Evolutionary conservation across 2,888 invertebrate species (phyloP), one percentile per base, ranked within the genome.

Genomic region (Noctuana brunneofusca): DNA sequence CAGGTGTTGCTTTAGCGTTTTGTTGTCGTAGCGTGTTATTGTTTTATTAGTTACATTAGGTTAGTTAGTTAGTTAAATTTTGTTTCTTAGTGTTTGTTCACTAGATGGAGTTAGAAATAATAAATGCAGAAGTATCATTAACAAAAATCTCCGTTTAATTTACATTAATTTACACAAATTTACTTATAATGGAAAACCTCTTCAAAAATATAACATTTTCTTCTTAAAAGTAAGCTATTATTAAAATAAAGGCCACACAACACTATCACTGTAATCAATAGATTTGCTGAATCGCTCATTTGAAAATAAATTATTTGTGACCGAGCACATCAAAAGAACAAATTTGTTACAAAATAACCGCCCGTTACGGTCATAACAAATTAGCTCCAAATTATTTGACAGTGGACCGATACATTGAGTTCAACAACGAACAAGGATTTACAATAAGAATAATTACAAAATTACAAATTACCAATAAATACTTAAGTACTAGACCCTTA

Each of bases 141-240:
- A 90, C 87, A 89, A 88, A 90, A 89, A 87, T 88, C 84, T 87
- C 87, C 80, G 75, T 91, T 91, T 89, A 89, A 89, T 91, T 89
- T 90, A 91, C 91, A 90, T 88, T 87, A 89, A 84, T 91, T 90
- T 90, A 90, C 90, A 91, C 89, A 91, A n/a, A 84, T 77, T 79
- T 78, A 86, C 81, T 85, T 85, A 85, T 74, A 72, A 77, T 80
- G 76, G 81, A 80, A 83, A 87, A 84, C 82, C 79, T 84, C 52
- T 81, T 86, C 78, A 81, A 83, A 86, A 78, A 84, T 83, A 84
- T 87, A 88, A 88, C 87, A 86, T 87, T 84, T 46, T 81, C 79
- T 80, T 81, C 73, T 72, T 76, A 80, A 74, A 55, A 75, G 73
- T 76, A 78, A 72, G 78, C 79, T 75, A 79, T 76, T 74, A 75